A percentile compares a stretch with the other conserved stretches of the same genome.
Evolutionary conservation across 2,113 vertebrate genomes (phyloP).

Genomic region (Rhinoptilus africanus): DNA sequence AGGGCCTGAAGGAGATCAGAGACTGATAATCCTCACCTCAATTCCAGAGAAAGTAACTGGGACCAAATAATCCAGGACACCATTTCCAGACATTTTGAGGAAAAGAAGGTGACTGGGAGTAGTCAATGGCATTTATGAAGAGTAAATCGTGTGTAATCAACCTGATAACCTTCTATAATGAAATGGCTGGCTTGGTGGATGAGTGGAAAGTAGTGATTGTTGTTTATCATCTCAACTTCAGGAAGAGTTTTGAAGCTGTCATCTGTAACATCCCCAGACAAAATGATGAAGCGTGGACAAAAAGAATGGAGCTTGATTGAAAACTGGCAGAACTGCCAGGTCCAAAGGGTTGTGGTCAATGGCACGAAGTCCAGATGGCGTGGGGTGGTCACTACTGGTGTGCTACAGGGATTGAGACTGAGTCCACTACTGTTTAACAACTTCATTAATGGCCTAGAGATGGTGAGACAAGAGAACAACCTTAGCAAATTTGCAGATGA

Average conservation of each 20-base stretch:
- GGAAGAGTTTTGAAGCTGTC: neutral
- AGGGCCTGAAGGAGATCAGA: neutral
- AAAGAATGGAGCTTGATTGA: neutral
- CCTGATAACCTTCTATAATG: neutral
- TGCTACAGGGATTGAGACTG: neutral
- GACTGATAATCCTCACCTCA: neutral
- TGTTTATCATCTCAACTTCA: neutral
- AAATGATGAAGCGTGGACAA: neutral
- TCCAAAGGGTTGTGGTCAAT: neutral
- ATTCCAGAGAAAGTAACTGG: neutral
- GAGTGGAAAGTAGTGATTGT: neutral
- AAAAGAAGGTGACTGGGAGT: neutral
- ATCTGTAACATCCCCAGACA: neutral
- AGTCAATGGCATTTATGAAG: neutral
- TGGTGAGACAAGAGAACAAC: neutral
- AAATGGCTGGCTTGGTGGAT: neutral
- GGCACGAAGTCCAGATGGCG: neutral
- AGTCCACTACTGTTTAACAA: neutral
- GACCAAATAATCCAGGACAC: neutral
- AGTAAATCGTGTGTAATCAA: neutral
- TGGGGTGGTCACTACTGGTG: neutral
- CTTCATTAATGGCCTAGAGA: neutral
- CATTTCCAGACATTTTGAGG: neutral
- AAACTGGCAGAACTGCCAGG: neutral
- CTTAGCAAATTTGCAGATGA: neutral